phyloP scores from a whole-genome alignment of 2,888 invertebrate genomes.

The Conomelus anceps region DNA sequence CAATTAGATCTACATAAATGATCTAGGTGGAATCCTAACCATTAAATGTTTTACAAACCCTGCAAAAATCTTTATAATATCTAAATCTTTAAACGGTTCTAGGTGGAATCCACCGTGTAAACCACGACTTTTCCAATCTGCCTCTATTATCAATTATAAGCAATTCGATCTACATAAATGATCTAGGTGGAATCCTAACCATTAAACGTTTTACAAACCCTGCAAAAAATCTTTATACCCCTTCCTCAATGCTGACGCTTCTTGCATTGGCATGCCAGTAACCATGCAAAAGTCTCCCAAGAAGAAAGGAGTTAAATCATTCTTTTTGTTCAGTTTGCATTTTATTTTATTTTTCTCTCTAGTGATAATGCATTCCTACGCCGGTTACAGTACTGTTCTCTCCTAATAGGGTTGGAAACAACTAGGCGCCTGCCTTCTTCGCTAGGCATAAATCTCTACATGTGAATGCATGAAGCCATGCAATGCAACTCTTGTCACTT shows the following conservation, averaged over 20 bases:
- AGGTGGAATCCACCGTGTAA: no score
- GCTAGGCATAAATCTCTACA: not conserved
- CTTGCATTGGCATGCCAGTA: not conserved
- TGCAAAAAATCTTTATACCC: no score
- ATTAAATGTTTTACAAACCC: no score
- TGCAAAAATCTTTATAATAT: no score
- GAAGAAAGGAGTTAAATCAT: not conserved
- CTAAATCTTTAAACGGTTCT: no score
- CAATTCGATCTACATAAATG: no score
- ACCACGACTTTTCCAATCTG: no score
- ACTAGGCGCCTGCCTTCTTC: not conserved
- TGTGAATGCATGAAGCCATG: not conserved
- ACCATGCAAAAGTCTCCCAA: not conserved
- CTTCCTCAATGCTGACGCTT: not conserved
- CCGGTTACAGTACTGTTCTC: constrained; percentile 1
- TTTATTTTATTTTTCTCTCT: not conserved
- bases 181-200: no score
- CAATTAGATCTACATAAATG: no score
- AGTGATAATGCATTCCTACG: not conserved
- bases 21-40: no score
- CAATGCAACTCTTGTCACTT: not conserved
- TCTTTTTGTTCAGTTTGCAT: not conserved
- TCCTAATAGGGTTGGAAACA: constrained; percentile 2
- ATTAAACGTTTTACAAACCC: no score
- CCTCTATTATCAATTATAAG: no score